phyloP scores from a whole-genome alignment of 2,797 vertebrate species.

The Jordanella pulchra region DNA sequence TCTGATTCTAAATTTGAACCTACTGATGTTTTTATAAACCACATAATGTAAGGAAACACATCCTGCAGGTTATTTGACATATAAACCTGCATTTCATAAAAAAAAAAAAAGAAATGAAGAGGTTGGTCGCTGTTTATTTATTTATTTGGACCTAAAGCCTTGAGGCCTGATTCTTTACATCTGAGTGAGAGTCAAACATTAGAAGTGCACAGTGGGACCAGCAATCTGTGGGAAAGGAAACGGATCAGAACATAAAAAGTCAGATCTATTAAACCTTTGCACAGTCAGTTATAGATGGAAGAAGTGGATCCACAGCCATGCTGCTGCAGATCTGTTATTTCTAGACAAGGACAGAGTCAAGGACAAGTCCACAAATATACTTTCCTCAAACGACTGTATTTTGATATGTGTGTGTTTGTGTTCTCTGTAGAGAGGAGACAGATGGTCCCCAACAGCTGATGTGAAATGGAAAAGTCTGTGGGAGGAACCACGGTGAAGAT shows the following conservation, averaged over 20 bases:
- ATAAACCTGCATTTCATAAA: too few relatives aligned
- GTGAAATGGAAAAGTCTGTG: slow-evolving; percentile 16
- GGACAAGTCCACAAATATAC: slow-evolving; percentile 40
- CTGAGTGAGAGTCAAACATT: slow-evolving; percentile 28
- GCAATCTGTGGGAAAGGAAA: background rate
- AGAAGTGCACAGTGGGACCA: background rate
- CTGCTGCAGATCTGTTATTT: slow-evolving; percentile 33
- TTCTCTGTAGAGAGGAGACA: background rate
- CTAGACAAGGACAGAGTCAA: slow-evolving; percentile 67
- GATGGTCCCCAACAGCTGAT: background rate
- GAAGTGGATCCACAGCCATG: slow-evolving; percentile 21
- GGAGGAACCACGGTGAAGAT: slow-evolving; percentile 2
- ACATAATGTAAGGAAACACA: too few relatives aligned
- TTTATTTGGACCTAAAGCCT: too few relatives aligned
- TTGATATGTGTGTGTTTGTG: background rate
- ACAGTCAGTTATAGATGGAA: slow-evolving; percentile 32
- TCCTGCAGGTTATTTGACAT: too few relatives aligned
- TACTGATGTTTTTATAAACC: too few relatives aligned
- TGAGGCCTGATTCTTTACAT: too few relatives aligned
- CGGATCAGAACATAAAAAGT: background rate
- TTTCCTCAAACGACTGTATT: slow-evolving; percentile 19
- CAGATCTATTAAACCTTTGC: slow-evolving; percentile 33
- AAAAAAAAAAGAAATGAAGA: too few relatives aligned
- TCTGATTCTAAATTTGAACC: too few relatives aligned
- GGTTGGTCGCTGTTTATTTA: too few relatives aligned